A percentile compares a stretch with the other conserved stretches of the same genome.
Evolutionary conservation across 2,797 vertebrate species (phyloP).

Genomic region (Amphiprion clarkii): DNA sequence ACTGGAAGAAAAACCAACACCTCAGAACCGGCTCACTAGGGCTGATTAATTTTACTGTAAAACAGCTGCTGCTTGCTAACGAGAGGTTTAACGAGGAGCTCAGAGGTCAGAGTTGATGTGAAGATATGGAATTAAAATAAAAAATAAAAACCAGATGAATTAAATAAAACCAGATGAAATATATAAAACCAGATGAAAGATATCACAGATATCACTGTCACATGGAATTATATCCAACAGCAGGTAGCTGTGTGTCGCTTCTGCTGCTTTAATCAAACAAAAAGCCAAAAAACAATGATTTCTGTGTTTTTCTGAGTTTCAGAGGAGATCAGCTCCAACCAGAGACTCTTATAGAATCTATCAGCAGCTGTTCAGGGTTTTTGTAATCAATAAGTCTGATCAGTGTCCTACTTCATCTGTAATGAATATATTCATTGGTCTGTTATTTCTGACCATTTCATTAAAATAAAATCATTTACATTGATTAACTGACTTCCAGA

Average conservation of each 20-base stretch:
- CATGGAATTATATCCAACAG: neutral
- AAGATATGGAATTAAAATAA: neutral
- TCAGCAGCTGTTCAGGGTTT: too few relatives aligned
- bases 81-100: neutral
- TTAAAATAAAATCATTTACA: too few relatives aligned
- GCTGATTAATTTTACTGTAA: neutral
- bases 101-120: neutral
- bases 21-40: neutral
- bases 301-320: neutral
- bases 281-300: too few relatives aligned
- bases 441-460: too few relatives aligned
- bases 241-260: neutral
- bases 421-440: too few relatives aligned
- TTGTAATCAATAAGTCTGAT: too few relatives aligned
- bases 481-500: too few relatives aligned
- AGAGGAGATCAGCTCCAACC: neutral
- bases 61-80: neutral
- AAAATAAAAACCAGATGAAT: too few relatives aligned
- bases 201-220: neutral
- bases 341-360: neutral
- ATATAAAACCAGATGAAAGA: neutral
- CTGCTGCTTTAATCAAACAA: neutral
- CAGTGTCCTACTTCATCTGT: too few relatives aligned
- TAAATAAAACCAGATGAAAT: too few relatives aligned
- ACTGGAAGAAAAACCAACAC: neutral